phyloP scores from a whole-genome alignment of 2,888 invertebrate species.

The Drosophila helvetica region DNA sequence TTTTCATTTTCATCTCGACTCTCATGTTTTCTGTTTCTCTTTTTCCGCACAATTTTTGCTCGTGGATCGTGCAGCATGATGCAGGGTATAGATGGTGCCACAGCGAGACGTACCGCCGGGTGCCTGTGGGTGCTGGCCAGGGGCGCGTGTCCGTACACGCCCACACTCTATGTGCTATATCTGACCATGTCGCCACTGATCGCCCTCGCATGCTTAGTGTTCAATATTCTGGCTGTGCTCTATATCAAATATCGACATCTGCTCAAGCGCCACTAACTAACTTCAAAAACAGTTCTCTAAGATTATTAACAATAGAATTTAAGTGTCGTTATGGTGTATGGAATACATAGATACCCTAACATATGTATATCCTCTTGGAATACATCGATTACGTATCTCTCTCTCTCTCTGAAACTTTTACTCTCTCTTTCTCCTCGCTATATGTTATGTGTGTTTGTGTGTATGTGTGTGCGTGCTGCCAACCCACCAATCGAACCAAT shows the following conservation, averaged over 20 bases:
- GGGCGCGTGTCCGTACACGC: conserved; percentile 82
- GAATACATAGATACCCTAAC: not conserved
- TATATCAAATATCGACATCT: conserved; percentile 74
- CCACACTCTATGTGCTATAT: conserved; percentile 81
- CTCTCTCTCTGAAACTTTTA: conserved; percentile 58
- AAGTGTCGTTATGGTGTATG: not conserved
- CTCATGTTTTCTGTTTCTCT: conserved; percentile 50
- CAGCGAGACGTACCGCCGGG: conserved; percentile 62
- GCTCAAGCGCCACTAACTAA: conserved; percentile 60
- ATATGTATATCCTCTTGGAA: not conserved
- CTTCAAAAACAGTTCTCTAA: not conserved
- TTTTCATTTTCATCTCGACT: conserved; percentile 28
- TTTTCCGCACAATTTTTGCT: conserved; percentile 36
- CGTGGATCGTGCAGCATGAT: conserved; percentile 2
- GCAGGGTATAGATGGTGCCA: conserved; percentile 27
- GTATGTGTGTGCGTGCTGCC: conserved; percentile 37
- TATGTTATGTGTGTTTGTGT: conserved; percentile 10
- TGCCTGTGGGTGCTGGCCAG: conserved; percentile 80
- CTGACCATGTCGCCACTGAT: conserved; percentile 82
- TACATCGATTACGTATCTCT: conserved; percentile 39
- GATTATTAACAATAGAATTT: not conserved
- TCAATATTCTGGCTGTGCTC: conserved; percentile 77
- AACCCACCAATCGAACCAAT: conserved; percentile 25
- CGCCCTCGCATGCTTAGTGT: conserved; percentile 81
- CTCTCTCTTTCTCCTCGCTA: conserved; percentile 50